Conservation (phyloP, 2,888 invertebrate genomes). For the Ornithoptera priamus region DNA sequence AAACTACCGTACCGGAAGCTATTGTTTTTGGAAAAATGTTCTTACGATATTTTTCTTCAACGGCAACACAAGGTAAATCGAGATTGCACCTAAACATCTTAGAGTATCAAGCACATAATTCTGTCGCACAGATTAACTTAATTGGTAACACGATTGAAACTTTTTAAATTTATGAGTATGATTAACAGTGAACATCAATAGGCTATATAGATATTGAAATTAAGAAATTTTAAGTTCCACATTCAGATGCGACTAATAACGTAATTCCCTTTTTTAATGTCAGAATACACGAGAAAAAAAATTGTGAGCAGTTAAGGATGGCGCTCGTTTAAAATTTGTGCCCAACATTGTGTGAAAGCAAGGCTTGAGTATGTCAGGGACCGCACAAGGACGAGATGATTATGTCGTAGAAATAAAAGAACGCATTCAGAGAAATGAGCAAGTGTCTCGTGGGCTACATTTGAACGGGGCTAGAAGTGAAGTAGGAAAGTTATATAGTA, state of each 20-base stretch:
- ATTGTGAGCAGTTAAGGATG: constrained; percentile 11
- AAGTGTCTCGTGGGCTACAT: constrained; percentile 20
- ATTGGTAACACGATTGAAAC: too few relatives aligned
- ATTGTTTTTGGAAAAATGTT: too few relatives aligned
- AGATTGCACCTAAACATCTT: too few relatives aligned
- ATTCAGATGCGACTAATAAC: neutral
- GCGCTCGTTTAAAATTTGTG: constrained; percentile 13
- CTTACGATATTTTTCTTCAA: too few relatives aligned
- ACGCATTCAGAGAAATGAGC: constrained; percentile 24
- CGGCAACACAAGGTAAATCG: too few relatives aligned
- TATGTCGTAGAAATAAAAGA: constrained; percentile 26
- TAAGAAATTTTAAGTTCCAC: too few relatives aligned
- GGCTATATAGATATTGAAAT: too few relatives aligned
- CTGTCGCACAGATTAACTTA: too few relatives aligned
- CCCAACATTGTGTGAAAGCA: constrained; percentile 14
- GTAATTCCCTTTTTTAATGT: neutral
- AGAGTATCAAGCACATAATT: too few relatives aligned
- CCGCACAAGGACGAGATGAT: constrained; percentile 20
- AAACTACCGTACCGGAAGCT: too few relatives aligned
- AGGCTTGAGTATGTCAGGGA: constrained; percentile 17
- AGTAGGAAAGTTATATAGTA: constrained; percentile 2
- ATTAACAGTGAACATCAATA: too few relatives aligned
- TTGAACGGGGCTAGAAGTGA: constrained; percentile 12
- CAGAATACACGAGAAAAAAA: constrained; percentile 2
- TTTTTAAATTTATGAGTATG: too few relatives aligned